These are phyloP conservation scores for Scaptomyza polygonia DNA, from an alignment of 2,888 invertebrate genomes.

Conservation along the genomic window DNA sequence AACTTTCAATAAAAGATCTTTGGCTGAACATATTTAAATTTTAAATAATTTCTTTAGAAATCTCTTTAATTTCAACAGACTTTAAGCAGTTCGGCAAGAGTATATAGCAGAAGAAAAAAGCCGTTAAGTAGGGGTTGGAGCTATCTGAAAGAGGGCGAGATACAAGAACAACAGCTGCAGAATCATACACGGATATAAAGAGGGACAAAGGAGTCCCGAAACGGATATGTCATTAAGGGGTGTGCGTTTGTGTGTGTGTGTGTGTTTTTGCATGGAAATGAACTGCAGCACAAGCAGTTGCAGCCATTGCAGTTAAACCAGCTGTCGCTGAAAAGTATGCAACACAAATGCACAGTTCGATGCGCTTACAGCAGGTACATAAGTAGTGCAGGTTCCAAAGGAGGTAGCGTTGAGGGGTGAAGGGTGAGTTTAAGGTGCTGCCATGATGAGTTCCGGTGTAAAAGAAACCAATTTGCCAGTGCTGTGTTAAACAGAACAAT, in stretches of 20 bases:
- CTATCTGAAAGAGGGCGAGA: constrained; percentile 35
- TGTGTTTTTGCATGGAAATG: constrained; percentile 60
- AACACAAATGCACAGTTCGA: constrained; percentile 61
- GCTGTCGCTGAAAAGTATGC: constrained; percentile 42
- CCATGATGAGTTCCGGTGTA: constrained; percentile 55
- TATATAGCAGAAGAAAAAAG: constrained; percentile 1
- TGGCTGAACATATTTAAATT: too few relatives aligned
- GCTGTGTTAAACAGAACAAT: constrained; percentile 67
- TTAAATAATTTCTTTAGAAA: too few relatives aligned
- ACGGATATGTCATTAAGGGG: constrained; percentile 76
- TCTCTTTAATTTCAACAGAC: too few relatives aligned
- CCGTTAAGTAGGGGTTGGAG: background rate
- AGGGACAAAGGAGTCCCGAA: constrained; percentile 30
- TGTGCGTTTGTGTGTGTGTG: constrained; percentile 12
- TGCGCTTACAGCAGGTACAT: constrained; percentile 38
- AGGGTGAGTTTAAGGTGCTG: background rate
- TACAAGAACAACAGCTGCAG: constrained; percentile 21
- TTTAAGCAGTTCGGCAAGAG: background rate
- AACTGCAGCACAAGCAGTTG: constrained; percentile 46
- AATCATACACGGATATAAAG: constrained; percentile 40
- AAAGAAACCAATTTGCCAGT: constrained; percentile 75
- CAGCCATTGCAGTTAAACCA: constrained; percentile 5
- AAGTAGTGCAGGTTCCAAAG: background rate
- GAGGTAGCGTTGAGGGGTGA: too few relatives aligned
- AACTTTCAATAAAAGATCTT: too few relatives aligned